These are phyloP conservation scores for Leptopilina boulardi DNA, from an alignment of 1,140 invertebrate genomes.

Conservation along the genomic window DNA sequence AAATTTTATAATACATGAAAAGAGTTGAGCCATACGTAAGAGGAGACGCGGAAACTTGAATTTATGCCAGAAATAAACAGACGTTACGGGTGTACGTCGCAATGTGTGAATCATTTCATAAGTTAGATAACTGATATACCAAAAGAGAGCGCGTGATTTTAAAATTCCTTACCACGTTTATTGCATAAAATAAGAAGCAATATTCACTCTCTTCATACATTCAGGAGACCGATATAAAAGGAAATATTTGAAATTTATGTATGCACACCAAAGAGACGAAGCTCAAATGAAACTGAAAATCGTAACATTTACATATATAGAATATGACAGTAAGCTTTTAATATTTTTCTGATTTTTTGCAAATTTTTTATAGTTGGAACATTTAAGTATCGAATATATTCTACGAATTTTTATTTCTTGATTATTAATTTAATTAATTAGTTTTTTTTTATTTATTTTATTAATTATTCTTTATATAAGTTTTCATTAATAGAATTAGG, in stretches of 20 bases:
- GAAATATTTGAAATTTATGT: conserved; percentile 1
- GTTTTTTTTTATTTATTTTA: too few relatives aligned
- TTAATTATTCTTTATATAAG: too few relatives aligned
- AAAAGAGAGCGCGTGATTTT: not conserved
- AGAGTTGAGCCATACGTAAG: not conserved
- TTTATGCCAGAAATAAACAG: not conserved
- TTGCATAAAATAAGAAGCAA: not conserved
- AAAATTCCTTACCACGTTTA: not conserved
- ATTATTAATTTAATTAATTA: too few relatives aligned
- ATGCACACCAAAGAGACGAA: not conserved
- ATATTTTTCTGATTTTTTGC: too few relatives aligned
- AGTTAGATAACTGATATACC: not conserved
- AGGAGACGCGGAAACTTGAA: not conserved
- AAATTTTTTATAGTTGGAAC: too few relatives aligned
- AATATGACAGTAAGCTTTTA: too few relatives aligned
- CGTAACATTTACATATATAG: not conserved
- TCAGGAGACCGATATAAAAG: not conserved
- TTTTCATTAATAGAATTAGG: too few relatives aligned
- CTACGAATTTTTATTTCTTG: too few relatives aligned
- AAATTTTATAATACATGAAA: not conserved
- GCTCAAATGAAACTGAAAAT: not conserved
- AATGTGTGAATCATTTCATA: not conserved
- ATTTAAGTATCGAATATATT: too few relatives aligned
- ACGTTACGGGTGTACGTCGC: not conserved
- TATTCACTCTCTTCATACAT: not conserved